phyloP scores from a whole-genome alignment of 2,888 invertebrate genomes.

The Melinaea menophilus region DNA sequence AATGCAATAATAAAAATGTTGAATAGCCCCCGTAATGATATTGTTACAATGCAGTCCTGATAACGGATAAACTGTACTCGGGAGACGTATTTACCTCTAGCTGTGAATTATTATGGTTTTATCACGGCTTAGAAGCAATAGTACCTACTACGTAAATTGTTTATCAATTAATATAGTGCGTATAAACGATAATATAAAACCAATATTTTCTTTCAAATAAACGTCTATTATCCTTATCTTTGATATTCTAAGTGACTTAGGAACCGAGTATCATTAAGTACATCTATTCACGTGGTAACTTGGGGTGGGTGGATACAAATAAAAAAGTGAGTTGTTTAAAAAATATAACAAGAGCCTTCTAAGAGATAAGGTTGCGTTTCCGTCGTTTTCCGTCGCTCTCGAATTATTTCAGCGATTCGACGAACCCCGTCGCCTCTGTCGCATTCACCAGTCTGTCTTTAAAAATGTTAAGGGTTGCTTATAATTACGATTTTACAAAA shows the following conservation, averaged over 20 bases:
- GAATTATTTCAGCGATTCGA: slow-evolving; percentile 76
- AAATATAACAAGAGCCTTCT: slow-evolving; percentile 75
- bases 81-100: slow-evolving; percentile 42
- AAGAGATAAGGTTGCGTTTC: slow-evolving; percentile 76
- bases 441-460: slow-evolving; percentile 75
- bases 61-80: slow-evolving; percentile 79
- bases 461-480: slow-evolving; percentile 66
- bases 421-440: slow-evolving; percentile 71
- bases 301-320: slow-evolving; percentile 68
- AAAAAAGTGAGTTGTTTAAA: slow-evolving; percentile 77
- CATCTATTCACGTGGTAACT: slow-evolving; percentile 73
- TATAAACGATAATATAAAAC: slow-evolving; percentile 32
- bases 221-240: slow-evolving; percentile 75
- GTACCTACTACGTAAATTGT: neutral
- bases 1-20: slow-evolving; percentile 79
- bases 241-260: slow-evolving; percentile 76
- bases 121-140: slow-evolving; percentile 17
- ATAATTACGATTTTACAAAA: slow-evolving; percentile 14
- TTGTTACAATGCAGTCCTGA: slow-evolving; percentile 72
- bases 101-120: slow-evolving; percentile 27
- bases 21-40: slow-evolving; percentile 76
- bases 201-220: slow-evolving; percentile 51
- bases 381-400: slow-evolving; percentile 59
- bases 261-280: slow-evolving; percentile 77
- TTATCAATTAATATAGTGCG: neutral